Conservation (phyloP, 2,888 invertebrate species). For the Panopea generosa region DNA sequence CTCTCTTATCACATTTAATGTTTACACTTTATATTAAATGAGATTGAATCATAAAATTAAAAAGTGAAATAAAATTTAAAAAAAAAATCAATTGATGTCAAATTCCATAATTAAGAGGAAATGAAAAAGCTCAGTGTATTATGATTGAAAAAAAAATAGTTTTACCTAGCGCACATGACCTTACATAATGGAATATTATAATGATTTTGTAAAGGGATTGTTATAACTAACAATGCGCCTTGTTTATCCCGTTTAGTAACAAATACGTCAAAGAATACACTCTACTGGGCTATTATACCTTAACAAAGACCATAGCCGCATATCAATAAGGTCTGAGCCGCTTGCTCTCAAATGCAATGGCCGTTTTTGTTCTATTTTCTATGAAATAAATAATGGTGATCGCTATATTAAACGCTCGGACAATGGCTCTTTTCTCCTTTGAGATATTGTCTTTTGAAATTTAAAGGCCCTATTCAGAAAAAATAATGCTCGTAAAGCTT, state of each 20-base stretch:
- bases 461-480: slow-evolving; percentile 23
- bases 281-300: slow-evolving; percentile 34
- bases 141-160: too few species aligned
- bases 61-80: too few species aligned
- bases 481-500: slow-evolving; percentile 14
- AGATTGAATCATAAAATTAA: too few species aligned
- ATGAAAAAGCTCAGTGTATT: too few species aligned
- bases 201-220: slow-evolving; percentile 42
- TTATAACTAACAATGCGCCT: slow-evolving; percentile 31
- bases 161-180: slow-evolving; percentile 22
- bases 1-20: too few species aligned
- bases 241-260: slow-evolving; percentile 36
- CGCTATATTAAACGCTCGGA: slow-evolving; percentile 41
- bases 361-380: slow-evolving; percentile 45
- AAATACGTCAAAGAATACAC: slow-evolving; percentile 22
- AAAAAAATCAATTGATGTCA: too few species aligned
- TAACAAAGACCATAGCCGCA: slow-evolving; percentile 23
- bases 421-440: slow-evolving; percentile 42
- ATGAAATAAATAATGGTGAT: slow-evolving; percentile 40
- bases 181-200: slow-evolving; percentile 32
- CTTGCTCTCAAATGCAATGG: slow-evolving; percentile 26
- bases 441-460: slow-evolving; percentile 18
- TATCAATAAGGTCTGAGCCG: slow-evolving; percentile 21
- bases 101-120: too few species aligned
- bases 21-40: too few species aligned